Percentiles rank a stretch among this genome's conserved stretches.
phyloP scores from a whole-genome alignment of 53 echinoderm and acorn worm genomes.

The Paelopatides confundens region DNA sequence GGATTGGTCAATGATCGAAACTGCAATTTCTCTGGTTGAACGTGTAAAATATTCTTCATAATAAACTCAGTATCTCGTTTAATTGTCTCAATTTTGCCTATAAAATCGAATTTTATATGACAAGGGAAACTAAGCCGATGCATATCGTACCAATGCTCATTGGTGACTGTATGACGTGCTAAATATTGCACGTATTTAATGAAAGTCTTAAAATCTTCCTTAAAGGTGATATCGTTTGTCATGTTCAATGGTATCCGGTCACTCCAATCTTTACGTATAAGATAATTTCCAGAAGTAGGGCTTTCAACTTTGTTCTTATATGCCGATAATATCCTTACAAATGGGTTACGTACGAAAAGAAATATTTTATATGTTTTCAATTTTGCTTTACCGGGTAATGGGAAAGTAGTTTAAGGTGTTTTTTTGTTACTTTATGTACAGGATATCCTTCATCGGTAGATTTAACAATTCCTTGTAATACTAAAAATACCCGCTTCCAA shows the following conservation, averaged over 20 bases:
- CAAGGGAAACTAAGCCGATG: slow-evolving; percentile 61
- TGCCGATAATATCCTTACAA: slow-evolving; percentile 56
- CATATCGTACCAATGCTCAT: slow-evolving; percentile 69
- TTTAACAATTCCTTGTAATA: not conserved
- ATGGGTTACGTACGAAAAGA: slow-evolving; percentile 57
- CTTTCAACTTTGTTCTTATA: slow-evolving; percentile 61
- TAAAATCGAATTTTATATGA: slow-evolving; percentile 45
- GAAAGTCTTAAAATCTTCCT: slow-evolving; percentile 37
- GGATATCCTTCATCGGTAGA: not conserved
- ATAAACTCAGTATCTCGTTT: slow-evolving; percentile 54
- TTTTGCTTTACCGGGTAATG: slow-evolving; percentile 37
- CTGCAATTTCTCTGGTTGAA: not conserved
- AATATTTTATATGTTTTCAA: slow-evolving; percentile 57
- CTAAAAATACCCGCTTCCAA: slow-evolving; percentile 42
- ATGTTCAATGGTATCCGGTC: not conserved
- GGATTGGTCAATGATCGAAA: slow-evolving; percentile 55
- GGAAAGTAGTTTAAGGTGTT: slow-evolving; percentile 42
- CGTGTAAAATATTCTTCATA: not conserved
- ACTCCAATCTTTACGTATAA: slow-evolving; percentile 42
- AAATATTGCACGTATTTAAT: slow-evolving; percentile 54
- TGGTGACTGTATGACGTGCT: slow-evolving; percentile 32
- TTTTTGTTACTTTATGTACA: slow-evolving; percentile 7
- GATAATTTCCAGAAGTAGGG: slow-evolving; percentile 10
- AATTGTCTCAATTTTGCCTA: slow-evolving; percentile 61
- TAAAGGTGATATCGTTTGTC: not conserved